Conservation (phyloP, 2,113 vertebrate genomes). For the Tragelaphus buxtoni region DNA sequence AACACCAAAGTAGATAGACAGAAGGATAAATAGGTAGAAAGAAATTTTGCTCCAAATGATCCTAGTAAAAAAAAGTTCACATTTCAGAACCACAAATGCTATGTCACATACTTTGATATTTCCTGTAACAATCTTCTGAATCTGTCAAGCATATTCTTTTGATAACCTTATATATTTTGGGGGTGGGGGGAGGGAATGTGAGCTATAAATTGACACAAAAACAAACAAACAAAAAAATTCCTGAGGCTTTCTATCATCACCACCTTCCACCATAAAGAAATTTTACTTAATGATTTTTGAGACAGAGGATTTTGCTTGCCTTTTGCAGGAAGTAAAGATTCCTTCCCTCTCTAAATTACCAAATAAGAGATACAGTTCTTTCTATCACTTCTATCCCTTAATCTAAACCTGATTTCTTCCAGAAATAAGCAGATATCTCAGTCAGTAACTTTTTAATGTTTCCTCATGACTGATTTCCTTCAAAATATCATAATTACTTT, state of each 20-base stretch:
- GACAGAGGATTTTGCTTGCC: neutral
- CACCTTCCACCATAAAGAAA: neutral
- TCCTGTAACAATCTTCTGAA: neutral
- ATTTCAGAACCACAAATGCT: slow-evolving; percentile 7
- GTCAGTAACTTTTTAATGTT: slow-evolving; percentile 43
- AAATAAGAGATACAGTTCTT: neutral
- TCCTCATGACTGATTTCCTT: slow-evolving; percentile 46
- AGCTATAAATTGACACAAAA: neutral
- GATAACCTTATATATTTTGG: neutral
- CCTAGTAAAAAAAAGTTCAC: neutral
- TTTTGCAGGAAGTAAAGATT: neutral
- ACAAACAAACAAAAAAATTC: neutral
- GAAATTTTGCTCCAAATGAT: neutral
- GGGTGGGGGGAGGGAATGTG: neutral
- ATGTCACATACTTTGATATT: neutral
- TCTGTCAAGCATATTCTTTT: neutral
- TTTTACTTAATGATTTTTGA: neutral
- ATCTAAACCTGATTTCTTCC: slow-evolving; percentile 27
- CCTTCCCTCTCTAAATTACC: neutral
- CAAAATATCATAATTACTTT: slow-evolving; percentile 61
- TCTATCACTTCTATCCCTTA: slow-evolving; percentile 8
- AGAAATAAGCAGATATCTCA: slow-evolving; percentile 45
- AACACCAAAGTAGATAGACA: neutral
- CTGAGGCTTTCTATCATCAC: neutral
- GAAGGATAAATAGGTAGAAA: neutral